phyloP scores from a whole-genome alignment of 2,797 vertebrate genomes.

The Molossus alvarezi region DNA sequence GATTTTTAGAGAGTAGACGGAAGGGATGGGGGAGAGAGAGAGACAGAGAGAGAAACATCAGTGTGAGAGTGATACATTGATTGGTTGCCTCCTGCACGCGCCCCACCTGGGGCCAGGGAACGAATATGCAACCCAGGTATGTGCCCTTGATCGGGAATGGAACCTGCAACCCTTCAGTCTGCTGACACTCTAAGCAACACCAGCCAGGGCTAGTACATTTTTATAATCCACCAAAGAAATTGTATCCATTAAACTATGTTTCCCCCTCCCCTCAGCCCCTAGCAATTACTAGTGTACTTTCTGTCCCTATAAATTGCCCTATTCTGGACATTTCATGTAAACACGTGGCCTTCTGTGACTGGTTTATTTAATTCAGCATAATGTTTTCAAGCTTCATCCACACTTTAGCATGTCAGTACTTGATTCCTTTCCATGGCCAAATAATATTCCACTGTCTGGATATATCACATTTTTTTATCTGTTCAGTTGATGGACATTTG shows the following conservation, averaged over 20 bases:
- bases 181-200: background rate
- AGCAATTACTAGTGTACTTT: background rate
- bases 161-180: too few species aligned
- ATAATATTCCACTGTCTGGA: background rate
- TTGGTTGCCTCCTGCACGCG: background rate
- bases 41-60: background rate
- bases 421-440: background rate
- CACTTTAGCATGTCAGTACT: background rate
- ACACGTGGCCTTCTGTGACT: background rate
- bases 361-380: background rate
- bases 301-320: background rate
- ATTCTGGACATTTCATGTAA: background rate
- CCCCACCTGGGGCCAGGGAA: too few species aligned
- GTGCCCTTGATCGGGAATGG: too few species aligned
- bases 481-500: too few species aligned
- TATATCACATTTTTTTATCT: too few species aligned
- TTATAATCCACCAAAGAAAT: background rate
- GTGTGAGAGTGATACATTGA: too few species aligned
- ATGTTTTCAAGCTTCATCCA: background rate
- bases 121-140: too few species aligned
- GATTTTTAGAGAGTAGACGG: background rate
- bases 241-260: background rate
- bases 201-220: background rate
- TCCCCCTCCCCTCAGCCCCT: too few species aligned
- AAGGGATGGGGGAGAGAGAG: too few species aligned